Base-by-base conservation (phyloP, 2,797 vertebrate species). In the Notolepis coatsorum region DNA sequence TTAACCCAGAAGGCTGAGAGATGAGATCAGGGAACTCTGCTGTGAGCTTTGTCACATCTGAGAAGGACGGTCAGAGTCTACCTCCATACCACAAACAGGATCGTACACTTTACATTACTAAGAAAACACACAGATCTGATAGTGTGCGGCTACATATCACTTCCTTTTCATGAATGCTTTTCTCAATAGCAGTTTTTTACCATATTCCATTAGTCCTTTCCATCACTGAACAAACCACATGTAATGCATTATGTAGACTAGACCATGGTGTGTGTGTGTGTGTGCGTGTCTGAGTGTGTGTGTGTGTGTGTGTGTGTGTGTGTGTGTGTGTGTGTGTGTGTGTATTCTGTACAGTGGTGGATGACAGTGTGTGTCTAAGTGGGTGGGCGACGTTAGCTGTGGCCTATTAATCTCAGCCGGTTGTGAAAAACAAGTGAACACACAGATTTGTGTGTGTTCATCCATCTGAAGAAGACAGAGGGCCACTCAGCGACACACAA, bases 351-450 rank as follows among this genome's bases (percentile, higher is more conserved):
- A n/a, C n/a, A n/a, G n/a, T n/a, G n/a, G n/a, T 48, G 45, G 7
- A 20, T 42, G 37, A 49, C 28, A 69, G 39, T 55, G 77, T 53
- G 41, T 35, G 68, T 42, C 66, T 46, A 46, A 76, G 23, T 53
- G 60, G 20, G 52, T 43, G 21, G 31, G 15, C 6, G 47, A 52
- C n/a, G 46, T 35, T 28, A 52, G 42, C 28, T 17, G 58, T 21
- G 51, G 61, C 57, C 60, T 50, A 68, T 84, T 75, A 73, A 82
- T 79, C 76, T 73, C 63, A 47, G 42, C 55, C 39, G 64, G 59
- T 55, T 51, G 46, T 55, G 57, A 79, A 77, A 78, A 80, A 79
- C 65, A 74, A 63, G 20, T 79, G 77, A 78, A 62, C 74, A 64
- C 66, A 64, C 66, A 82, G 70, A 86, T 73, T 60, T 59, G 52